Percentiles rank a stretch among this genome's conserved stretches.
phyloP scores from a whole-genome alignment of 2,888 invertebrate species.

The Trissolcus brochymenae region DNA sequence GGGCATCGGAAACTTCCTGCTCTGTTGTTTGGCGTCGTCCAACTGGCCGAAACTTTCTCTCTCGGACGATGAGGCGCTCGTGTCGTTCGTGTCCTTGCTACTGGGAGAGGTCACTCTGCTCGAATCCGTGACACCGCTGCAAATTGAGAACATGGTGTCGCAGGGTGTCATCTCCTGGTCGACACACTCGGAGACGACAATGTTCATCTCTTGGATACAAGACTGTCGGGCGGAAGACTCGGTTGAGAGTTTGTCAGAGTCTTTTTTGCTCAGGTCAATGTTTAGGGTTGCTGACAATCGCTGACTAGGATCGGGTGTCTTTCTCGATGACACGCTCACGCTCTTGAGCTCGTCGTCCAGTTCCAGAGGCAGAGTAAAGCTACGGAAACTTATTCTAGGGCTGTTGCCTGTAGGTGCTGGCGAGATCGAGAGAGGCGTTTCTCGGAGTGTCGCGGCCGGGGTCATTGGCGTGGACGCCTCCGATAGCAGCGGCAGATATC shows the following conservation, averaged over 20 bases:
- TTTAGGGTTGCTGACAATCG: constrained; percentile 65
- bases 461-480: constrained; percentile 74
- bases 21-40: constrained; percentile 14
- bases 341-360: constrained; percentile 65
- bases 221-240: constrained; percentile 55
- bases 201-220: constrained; percentile 48
- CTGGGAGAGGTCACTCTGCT: constrained; percentile 54
- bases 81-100: constrained; percentile 60
- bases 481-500: constrained; percentile 72
- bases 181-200: constrained; percentile 57
- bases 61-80: constrained; percentile 42
- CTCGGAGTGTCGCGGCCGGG: constrained; percentile 69
- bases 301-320: constrained; percentile 70
- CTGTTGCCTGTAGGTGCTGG: constrained; percentile 69
- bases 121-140: constrained; percentile 56
- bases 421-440: constrained; percentile 69
- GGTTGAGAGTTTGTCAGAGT: constrained; percentile 51
- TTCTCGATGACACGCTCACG: constrained; percentile 65
- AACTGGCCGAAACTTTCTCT: constrained; percentile 52
- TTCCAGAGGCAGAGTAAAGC: constrained; percentile 72
- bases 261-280: constrained; percentile 59
- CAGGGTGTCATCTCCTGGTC: constrained; percentile 71
- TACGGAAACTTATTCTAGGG: constrained; percentile 75
- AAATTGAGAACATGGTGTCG: constrained; percentile 64
- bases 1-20: constrained; percentile 36